A percentile compares a stretch with the other conserved stretches of the same genome.
These are phyloP conservation scores for Dolichopus griseipennis DNA, from an alignment of 2,888 invertebrate genomes.

Conservation along the genomic window DNA sequence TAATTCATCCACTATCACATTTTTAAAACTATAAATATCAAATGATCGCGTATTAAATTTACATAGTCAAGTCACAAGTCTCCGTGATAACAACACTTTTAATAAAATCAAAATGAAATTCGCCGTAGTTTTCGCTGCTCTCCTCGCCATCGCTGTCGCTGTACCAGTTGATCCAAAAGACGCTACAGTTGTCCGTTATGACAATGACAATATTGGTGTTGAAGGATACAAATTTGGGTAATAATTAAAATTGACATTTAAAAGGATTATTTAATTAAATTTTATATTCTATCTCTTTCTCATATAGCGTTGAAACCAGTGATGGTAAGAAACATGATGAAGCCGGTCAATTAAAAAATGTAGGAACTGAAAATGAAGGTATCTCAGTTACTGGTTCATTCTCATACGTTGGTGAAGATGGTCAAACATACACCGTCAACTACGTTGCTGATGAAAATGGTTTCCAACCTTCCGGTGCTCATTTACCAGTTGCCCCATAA, in stretches of 20 bases:
- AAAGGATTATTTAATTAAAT: constrained; percentile 11
- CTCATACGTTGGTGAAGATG: constrained; percentile 50
- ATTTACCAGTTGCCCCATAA: constrained; percentile 42
- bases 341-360: constrained; percentile 46
- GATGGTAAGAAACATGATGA: constrained; percentile 49
- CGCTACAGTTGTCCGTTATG: constrained; percentile 48
- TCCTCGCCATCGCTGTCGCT: constrained; percentile 37
- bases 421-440: constrained; percentile 50
- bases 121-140: constrained; percentile 38
- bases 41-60: too few species aligned
- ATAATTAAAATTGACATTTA: constrained; percentile 30
- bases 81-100: too few species aligned
- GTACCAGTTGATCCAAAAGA: constrained; percentile 44
- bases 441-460: constrained; percentile 41
- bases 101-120: constrained; percentile 28
- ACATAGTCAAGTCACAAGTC: too few species aligned
- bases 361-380: constrained; percentile 48
- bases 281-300: constrained; percentile 8
- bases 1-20: too few species aligned
- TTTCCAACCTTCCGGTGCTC: constrained; percentile 46
- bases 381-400: constrained; percentile 47
- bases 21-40: too few species aligned
- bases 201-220: constrained; percentile 46
- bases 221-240: constrained; percentile 53
- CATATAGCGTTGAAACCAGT: constrained; percentile 41